Percentiles rank a stretch among this genome's conserved stretches.
Evolutionary conservation across 2,113 vertebrate species (phyloP).

Genomic region (Pao palembangensis): DNA sequence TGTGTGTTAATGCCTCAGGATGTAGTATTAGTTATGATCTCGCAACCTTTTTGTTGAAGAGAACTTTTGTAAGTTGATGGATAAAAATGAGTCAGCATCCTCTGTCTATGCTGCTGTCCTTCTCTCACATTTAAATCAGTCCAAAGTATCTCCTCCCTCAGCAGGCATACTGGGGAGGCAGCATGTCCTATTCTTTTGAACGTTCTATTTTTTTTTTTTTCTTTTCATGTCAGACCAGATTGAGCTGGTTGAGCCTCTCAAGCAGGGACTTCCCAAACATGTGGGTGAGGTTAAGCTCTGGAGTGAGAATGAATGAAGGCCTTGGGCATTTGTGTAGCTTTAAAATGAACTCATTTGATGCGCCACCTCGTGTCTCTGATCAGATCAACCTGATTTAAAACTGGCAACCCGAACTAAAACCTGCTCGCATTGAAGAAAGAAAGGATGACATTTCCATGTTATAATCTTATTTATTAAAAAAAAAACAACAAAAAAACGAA

Average conservation of each 20-base stretch:
- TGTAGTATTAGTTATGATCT: no score
- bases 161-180: constrained; percentile 48
- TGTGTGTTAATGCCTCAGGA: no score
- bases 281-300: constrained; percentile 39
- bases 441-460: no score
- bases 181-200: constrained; percentile 62
- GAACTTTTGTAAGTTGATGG: not conserved
- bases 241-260: constrained; percentile 55
- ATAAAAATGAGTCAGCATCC: not conserved
- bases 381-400: constrained; percentile 9
- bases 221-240: constrained; percentile 53
- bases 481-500: no score
- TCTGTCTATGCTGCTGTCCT: constrained; percentile 13
- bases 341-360: constrained; percentile 17
- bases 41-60: not conserved
- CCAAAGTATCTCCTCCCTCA: constrained; percentile 41
- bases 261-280: constrained; percentile 64
- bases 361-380: not conserved
- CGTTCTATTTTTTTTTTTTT: constrained; percentile 59
- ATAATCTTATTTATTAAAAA: no score
- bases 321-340: constrained; percentile 6
- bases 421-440: not conserved
- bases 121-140: constrained; percentile 30
- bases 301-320: constrained; percentile 8
- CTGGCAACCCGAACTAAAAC: not conserved